phyloP scores from a whole-genome alignment of 2,113 vertebrate genomes.

The Lophura nycthemera region DNA sequence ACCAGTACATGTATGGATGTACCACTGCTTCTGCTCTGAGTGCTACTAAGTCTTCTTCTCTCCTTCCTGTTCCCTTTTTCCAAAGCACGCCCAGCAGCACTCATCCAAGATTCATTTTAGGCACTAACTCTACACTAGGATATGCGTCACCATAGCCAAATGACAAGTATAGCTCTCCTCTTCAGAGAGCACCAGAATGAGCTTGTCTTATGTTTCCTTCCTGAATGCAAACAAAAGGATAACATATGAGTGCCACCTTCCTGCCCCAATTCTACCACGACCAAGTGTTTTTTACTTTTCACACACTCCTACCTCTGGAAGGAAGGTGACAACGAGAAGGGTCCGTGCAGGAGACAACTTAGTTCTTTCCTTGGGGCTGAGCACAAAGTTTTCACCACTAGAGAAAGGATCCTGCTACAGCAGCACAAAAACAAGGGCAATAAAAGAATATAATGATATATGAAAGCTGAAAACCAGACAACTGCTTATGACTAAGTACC shows the following conservation, averaged over 20 bases:
- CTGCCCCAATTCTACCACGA: not conserved
- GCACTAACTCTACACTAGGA: not conserved
- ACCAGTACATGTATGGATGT: not conserved
- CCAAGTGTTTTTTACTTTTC: not conserved
- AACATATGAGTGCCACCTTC: not conserved
- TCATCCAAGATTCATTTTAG: not conserved
- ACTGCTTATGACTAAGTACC: not conserved
- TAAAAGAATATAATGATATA: not conserved
- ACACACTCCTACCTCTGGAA: not conserved
- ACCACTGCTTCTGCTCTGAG: not conserved
- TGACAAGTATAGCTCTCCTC: not conserved
- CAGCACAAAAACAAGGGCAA: not conserved
- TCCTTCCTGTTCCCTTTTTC: not conserved
- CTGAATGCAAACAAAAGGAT: not conserved
- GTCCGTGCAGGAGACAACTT: not conserved
- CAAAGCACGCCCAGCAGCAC: rapidly evolving
- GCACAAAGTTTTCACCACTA: not conserved
- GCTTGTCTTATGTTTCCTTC: not conserved
- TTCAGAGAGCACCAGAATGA: not conserved
- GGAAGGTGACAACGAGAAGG: not conserved
- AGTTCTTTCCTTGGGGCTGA: not conserved
- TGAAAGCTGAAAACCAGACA: not conserved
- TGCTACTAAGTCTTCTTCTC: not conserved
- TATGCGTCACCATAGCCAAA: not conserved
- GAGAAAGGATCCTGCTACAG: not conserved